Evolutionary conservation across 2,113 vertebrate genomes (phyloP), one percentile per base, ranked within the genome.

Genomic region (Hippocampus zosterae): DNA sequence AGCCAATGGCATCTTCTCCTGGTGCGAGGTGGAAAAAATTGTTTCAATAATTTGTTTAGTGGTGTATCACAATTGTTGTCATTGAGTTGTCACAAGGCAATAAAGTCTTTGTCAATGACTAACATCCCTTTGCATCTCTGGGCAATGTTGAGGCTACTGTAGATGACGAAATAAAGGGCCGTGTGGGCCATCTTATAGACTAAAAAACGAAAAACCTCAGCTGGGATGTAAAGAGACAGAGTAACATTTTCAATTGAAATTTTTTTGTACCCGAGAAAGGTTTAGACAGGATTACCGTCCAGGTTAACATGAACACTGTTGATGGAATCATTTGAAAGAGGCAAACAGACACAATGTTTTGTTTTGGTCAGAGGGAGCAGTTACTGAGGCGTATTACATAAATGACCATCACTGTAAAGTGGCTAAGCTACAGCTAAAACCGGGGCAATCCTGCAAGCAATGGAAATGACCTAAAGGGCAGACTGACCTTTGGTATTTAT

Each of bases 1-100:
- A 1, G 92, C 93, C 81, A 93, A 79, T 0, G 93, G 93, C 90
- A 93, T 92, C 70, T 87, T 89, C 75, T 93, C 93, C 93, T 93
- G 74, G 3, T 42, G 41, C 6, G 46, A 25, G 67, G 52, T 37
- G 52, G 73, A 2, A 72, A 52, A 37, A 9, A 46, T 18, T 21
- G 3, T 1, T 37, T 44, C n/a, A 19, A 67, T 46, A 13, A 6
- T 12, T 18, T 56, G n/a, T 56, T 53, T 1, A n/a, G 7, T 19
- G 21, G 5, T 29, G 18, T 21, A 37, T 57, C 37, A 23, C 33
- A 67, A 13, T 23, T 48, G 27, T 57, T 57, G 23, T 25, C 11
- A 15, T 25, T 19, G 33, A 8, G 16, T 37, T 40, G 33, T 19
- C 33, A 37, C 19, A 62, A 40, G 60, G 23, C 23, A 10, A 12